Base-by-base conservation (phyloP, 2,888 invertebrate genomes). In the Mechanitis messenoides region DNA sequence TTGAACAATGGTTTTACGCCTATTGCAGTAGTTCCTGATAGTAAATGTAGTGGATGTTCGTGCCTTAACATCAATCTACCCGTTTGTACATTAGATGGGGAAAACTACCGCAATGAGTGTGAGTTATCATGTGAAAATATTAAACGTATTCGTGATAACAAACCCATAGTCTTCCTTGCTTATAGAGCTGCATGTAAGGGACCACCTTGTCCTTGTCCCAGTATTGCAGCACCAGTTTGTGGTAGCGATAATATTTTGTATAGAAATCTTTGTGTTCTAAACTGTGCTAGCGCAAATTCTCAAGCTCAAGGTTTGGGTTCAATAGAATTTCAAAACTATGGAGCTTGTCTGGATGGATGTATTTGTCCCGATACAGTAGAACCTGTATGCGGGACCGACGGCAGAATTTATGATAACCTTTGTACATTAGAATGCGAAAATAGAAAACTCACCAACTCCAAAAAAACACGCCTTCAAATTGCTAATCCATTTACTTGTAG, bases 51-150 rank as follows among this genome's bases (percentile, higher is more conserved):
- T 11, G 59, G 60, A 7, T 71, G 71, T 31, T 53, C 61, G 6
- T 74, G 73, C 54, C 68, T 67, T 55, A 54, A 68, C 31, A 55
- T 72, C 5, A 55, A 72, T 47, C 53, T 70, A 4, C 74, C 74
- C 0, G 77, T 81, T 0, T 83, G 81, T 53, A 77, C 79, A 2
- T 66, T 73, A 3, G 74, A 79, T n/a, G 71, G 70, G 1, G 33
- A 58, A 2, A 74, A 71, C 2, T 74, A 71, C 33, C 59, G 68
- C 0, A 73, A 72, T 45, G 71, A 71, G 59, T 74, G 74, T 56
- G 68, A 70, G 56, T 45, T 75, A 33, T 66, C 64, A 2, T 73
- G 72, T 45, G 70, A 71, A 11, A 74, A 73, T 20, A 61, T 59
- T 5, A 63, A 64, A 46, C 67, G 67, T n/a, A 64, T 66, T 12